phyloP scores from a whole-genome alignment of 2,797 vertebrate genomes.

The Microctenopoma steveboyesi region DNA sequence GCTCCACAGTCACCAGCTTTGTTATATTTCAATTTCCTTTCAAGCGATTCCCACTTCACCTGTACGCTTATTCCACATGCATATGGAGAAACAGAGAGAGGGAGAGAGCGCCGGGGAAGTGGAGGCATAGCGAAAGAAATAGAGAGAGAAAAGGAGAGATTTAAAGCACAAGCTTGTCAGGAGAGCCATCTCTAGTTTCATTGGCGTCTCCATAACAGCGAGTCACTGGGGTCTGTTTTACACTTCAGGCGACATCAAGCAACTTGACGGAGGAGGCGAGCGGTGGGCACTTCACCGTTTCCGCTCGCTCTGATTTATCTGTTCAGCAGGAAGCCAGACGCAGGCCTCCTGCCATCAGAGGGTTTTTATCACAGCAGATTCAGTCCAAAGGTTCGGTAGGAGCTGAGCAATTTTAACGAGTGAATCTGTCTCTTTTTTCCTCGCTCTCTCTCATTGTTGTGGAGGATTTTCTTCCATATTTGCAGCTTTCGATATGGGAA shows the following conservation, averaged over 20 bases:
- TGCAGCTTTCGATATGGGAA: conserved; percentile 15
- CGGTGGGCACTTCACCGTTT: conserved; percentile 30
- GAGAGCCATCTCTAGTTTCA: conserved; percentile 28
- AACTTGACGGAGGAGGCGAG: conserved; percentile 44
- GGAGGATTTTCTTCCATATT: conserved; percentile 16
- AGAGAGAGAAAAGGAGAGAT: not conserved
- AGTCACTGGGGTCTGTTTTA: conserved; percentile 57
- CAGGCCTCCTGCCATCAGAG: conserved; percentile 51
- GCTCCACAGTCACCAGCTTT: conserved; percentile 2
- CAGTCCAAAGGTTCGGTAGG: conserved; percentile 8
- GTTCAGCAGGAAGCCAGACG: conserved; percentile 49
- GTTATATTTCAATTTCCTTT: conserved; percentile 33
- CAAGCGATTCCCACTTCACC: conserved; percentile 36
- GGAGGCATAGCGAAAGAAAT: not conserved
- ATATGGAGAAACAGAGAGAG: conserved; percentile 5
- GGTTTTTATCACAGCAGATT: conserved; percentile 44
- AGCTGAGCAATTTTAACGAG: conserved; percentile 25
- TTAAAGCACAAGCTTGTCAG: conserved; percentile 31
- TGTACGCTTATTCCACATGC: conserved; percentile 20
- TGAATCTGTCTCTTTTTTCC: not conserved
- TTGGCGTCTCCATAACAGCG: conserved; percentile 41
- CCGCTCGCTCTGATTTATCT: conserved; percentile 55
- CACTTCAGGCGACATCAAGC: conserved; percentile 62
- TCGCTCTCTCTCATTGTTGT: conserved; percentile 8
- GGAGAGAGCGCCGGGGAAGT: not conserved